Base-by-base conservation (phyloP, 2,113 vertebrate species). In the Solenodon paradoxus region DNA sequence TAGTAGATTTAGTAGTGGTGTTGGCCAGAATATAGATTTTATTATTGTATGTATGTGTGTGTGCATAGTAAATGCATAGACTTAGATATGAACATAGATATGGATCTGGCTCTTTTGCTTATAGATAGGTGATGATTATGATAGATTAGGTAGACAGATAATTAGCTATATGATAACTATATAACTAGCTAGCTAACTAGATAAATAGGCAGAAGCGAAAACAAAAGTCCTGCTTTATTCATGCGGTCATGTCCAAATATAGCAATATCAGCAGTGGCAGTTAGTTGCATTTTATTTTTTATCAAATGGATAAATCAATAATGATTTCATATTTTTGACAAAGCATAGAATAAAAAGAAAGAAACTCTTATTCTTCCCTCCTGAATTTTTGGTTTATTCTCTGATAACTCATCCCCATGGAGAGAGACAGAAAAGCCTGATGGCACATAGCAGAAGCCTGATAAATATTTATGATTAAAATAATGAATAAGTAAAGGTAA, bases 391-490 rank as follows among this genome's bases (percentile, higher is more conserved):
- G 0, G 81, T 90, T 86, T 86, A 1, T 81, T 78, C 17, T 75
- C 49, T 92, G 74, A 53, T 74, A 53, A 80, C 78, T 57, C 7
- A 45, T 78, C 38, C 13, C 26, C 22, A 47, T 66, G 16, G 15
- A 87, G 30, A 90, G 24, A 83, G 10, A 35, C 5, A 88, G 42
- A 84, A 75, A 75, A 51, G 9, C 15, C 7, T 83, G 2, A n/a
- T 51, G 10, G 30, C 22, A 47, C 47, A 47, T n/a, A 75, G 2
- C 24, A 80, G 42, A 81, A 13, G 6, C 10, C 20, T 17, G 47
- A 32, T 69, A 69, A 84, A 83, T 88, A 68, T 75, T 95, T 88
- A 55, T 32, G 13, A 55, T 87, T 78, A 30, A 84, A 90, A 55
- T 9, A 87, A 45, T 83, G 24, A 53, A 42, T 57, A 79, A 63